Base-by-base conservation (phyloP, 2,113 vertebrate species). In the Tragelaphus imberbis region DNA sequence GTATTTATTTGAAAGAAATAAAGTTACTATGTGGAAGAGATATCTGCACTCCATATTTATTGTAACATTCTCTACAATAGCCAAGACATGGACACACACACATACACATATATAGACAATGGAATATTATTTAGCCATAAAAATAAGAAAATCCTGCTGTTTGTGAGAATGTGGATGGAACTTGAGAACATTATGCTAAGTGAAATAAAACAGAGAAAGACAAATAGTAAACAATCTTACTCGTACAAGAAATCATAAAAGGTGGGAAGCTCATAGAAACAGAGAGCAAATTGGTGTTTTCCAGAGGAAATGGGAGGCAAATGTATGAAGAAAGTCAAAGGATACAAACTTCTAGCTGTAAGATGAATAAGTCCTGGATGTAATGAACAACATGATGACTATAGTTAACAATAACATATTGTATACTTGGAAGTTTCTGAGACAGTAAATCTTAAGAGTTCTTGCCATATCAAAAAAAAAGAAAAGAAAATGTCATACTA, bases 141-240 rank as follows among this genome's bases (percentile, higher is more conserved):
- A 80, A 84, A 25, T 44, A 59, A 77, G 44, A 36, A 59, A 84
- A 51, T 19, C 9, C 17, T 61, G 30, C 13, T 40, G 40, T 75
- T 95, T 84, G 33, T 15, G 27, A 71, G 28, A 71, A 58, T 3
- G 17, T 44, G 44, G 7, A 17, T 44, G 14, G n/a, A 95, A 75
- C 44, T 61, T 77, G 88, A 95, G 9, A 28, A 7, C 12, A 17
- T 33, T 59, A 51, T 61, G 53, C 47, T 94, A 80, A 19, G 25
- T 25, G 47, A 90, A 77, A 90, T 40, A 68, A 89, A n/a, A 75
- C 17, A 51, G 59, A 82, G n/a, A 63, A 94, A 58, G 30, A 58
- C 14, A 88, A 63, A 81, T n/a, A 36, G 30, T 58, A 12, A 71
- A 36, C 68, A 55, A 7, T 89, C 33, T 89, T 27, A 55, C 59